A percentile compares a stretch with the other conserved stretches of the same genome.
Conservation (phyloP, 1,140 invertebrate species). For the Anastrepha ludens region DNA sequence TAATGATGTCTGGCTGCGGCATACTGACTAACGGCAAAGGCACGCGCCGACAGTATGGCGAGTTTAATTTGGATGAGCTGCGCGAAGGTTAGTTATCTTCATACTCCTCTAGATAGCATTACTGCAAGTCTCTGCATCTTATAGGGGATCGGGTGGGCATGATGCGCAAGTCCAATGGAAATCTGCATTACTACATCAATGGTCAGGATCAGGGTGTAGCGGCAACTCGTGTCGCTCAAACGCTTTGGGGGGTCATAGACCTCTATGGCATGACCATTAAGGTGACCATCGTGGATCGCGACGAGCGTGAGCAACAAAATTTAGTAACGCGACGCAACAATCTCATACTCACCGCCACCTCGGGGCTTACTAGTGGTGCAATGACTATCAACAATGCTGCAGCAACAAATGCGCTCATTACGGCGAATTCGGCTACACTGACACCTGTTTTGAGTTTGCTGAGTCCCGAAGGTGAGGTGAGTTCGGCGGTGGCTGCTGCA, state of each 20-base stretch:
- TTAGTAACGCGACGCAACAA: constrained; percentile 82
- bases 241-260: constrained; percentile 94
- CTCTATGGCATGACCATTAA: constrained; percentile 98
- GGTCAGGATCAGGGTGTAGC: constrained; percentile 94
- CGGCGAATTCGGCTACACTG: constrained; percentile 59
- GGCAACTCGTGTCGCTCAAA: constrained; percentile 83
- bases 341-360: constrained; percentile 73
- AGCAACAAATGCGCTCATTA: not conserved
- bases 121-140: not conserved
- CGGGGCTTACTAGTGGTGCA: constrained; percentile 57
- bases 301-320: constrained; percentile 87
- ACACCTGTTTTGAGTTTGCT: constrained; percentile 67
- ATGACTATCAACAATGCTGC: constrained; percentile 7
- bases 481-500: constrained; percentile 62
- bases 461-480: constrained; percentile 69
- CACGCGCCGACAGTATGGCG: constrained; percentile 92
- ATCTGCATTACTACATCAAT: constrained; percentile 95
- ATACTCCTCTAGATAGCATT: not conserved
- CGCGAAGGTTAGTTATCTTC: constrained; percentile 80
- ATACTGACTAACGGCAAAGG: constrained; percentile 96
- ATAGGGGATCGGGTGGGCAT: constrained; percentile 86
- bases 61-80: constrained; percentile 95
- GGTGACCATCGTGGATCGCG: constrained; percentile 88
- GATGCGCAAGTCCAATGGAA: constrained; percentile 87
- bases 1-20: constrained; percentile 98